Base-by-base conservation (phyloP, 1,140 invertebrate species). In the Penaeus chinensis region DNA sequence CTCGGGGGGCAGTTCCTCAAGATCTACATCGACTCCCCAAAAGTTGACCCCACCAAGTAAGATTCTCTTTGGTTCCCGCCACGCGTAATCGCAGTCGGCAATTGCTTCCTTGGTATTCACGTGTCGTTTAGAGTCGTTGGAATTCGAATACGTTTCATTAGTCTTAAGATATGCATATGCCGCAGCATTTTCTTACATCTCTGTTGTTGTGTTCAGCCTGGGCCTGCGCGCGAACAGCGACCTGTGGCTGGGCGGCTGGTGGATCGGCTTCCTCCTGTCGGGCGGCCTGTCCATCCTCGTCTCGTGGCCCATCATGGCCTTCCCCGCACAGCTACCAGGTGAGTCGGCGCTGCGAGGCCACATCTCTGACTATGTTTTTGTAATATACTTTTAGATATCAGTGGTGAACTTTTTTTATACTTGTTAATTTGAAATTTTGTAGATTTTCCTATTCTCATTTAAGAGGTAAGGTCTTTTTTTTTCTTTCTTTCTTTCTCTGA, bases 211-310 rank as follows among this genome's bases (percentile, higher is more conserved):
- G 4, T 83, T 19, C 47, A 83, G 81, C 20, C n/a, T 74, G 19
- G 82, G 71, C 11, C n/a, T 84, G 13, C 54, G 22, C 20, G 27
- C 27, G 7, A 74, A 60, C 54, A 84, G 82, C 19, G 82, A 84
- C 69, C 61, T 85, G 32, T 79, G 97, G 96, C 96, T 98, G 27
- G 97, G 97, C 32, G 97, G 97, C 94, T 98, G 97, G 97, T 98
- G 97, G 97, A 95, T 97, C 27, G 97, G 97, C 22, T 98, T 98
- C 91, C 91, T 98, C 4, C 93, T 98, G 0, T 96, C 96, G 85
- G 96, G 96, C 2, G 91, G 96, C 19, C 93, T 97, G 0, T 94
- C 97, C 2, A 94, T 98, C 61, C 91, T 98, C 37, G 95, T 97
- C 22, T 95, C 96, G 3, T 94, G 98, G 82, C 96, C 97, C 8